Percentiles rank a stretch among this genome's conserved stretches.
phyloP scores from a whole-genome alignment of 23 tunicate species.

The Ascidia mentula region DNA sequence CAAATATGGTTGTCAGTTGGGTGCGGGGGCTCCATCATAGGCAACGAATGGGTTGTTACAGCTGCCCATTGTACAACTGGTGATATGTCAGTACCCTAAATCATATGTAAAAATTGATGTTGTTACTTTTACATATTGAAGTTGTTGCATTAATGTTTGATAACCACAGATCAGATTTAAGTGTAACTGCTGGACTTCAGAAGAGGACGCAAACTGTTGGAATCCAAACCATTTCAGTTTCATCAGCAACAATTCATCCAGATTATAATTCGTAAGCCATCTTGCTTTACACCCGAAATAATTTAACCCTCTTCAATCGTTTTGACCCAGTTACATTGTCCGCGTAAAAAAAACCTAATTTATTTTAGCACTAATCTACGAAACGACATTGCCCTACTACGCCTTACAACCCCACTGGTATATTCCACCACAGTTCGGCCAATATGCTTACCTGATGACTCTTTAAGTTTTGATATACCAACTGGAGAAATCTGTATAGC shows the following conservation, averaged over 20 bases:
- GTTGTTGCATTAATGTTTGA: no score
- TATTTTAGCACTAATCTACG: background rate
- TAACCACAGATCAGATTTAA: no score
- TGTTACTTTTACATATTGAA: no score
- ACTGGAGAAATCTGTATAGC: background rate
- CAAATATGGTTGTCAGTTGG: background rate
- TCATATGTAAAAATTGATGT: background rate
- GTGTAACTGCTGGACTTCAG: no score
- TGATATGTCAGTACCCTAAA: background rate
- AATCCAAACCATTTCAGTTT: no score
- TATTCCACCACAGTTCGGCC: background rate
- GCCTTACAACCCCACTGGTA: background rate
- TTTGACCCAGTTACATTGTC: no score
- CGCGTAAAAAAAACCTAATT: no score
- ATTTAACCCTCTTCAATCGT: no score
- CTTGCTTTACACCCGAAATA: no score
- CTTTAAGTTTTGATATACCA: background rate
- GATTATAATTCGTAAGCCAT: no score
- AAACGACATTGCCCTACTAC: background rate
- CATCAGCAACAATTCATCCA: no score
- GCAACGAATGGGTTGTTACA: background rate
- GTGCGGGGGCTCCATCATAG: background rate
- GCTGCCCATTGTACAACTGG: constrained; percentile 2
- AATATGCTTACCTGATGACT: background rate
- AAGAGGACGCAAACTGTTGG: no score